These are phyloP conservation scores for Chaetodon auriga DNA, from an alignment of 2,113 vertebrate genomes.

Conservation along the genomic window DNA sequence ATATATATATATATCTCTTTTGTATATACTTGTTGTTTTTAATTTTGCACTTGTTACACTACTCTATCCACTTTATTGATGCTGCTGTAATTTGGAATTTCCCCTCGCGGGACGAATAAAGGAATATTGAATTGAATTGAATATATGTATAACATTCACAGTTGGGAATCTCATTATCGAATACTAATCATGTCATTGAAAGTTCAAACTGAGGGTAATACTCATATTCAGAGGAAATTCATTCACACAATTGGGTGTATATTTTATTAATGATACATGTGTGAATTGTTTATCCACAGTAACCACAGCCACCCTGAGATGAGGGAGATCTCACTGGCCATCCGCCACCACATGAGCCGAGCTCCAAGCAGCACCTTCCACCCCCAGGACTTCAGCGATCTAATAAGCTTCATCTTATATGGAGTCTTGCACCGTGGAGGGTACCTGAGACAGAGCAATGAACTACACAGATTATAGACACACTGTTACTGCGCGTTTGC, in stretches of 20 bases:
- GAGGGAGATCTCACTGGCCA: conserved; percentile 93
- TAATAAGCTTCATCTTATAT: conserved; percentile 98
- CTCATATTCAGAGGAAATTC: not conserved
- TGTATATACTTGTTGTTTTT: too few species aligned
- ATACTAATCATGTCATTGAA: not conserved
- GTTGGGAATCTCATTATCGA: not conserved
- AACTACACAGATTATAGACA: not conserved
- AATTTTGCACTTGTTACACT: too few species aligned
- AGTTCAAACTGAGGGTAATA: not conserved
- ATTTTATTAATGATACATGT: not conserved
- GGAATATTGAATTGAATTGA: too few species aligned
- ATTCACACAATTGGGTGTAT: not conserved
- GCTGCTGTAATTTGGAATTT: too few species aligned
- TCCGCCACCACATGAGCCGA: conserved; percentile 95
- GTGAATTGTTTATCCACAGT: conserved; percentile 73
- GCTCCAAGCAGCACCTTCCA: conserved; percentile 96
- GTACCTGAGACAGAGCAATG: conserved; percentile 77
- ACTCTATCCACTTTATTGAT: too few species aligned
- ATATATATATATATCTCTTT: too few species aligned
- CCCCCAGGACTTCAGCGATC: conserved; percentile 98
- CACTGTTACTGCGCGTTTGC: not conserved
- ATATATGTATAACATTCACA: not conserved
- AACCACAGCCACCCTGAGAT: conserved; percentile 93
- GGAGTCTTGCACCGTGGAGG: conserved; percentile 95
- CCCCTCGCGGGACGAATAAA: too few species aligned